Evolutionary conservation across 2,113 vertebrate species (phyloP), one percentile per base, ranked within the genome.

Genomic region (Oncorhynchus gorbuscha): DNA sequence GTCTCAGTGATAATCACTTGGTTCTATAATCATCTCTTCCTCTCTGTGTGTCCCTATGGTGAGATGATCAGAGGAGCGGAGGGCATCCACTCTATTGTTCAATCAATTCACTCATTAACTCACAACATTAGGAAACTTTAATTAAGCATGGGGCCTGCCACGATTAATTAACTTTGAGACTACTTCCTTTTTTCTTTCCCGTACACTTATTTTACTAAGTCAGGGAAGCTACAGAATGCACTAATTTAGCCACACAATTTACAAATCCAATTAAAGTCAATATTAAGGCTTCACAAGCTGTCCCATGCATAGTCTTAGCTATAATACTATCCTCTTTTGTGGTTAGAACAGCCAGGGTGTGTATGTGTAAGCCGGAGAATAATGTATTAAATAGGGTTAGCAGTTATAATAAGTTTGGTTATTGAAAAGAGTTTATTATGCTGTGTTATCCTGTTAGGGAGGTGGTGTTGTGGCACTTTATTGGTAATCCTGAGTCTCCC

Each of bases 211-310:
- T 85, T 69, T 76, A 82, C 78, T 78, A 22, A 86, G 83, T 78
- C 80, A 84, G 20, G 7, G 3, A 55, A 84, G 76, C 78, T 30
- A 76, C n/a, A 67, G 75, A 83, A 89, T 84, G 83, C 77, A 70
- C 59, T 87, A 64, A 87, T 89, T 89, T 85, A 84, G 77, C 81
- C 82, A 83, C 81, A 79, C 85, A 24, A 85, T 86, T 87, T 87
- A 89, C 86, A 90, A 90, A 92, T 92, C 88, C 91, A 92, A 90
- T 91, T 92, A 89, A 88, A 83, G 74, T 74, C 81, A 83, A 88
- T 85, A 84, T 90, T 86, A 86, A 80, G 79, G 76, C 84, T 69
- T 79, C 83, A 77, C 86, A 86, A 87, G 86, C 85, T 87, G 86
- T 80, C 79, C 86, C 85, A 66, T 81, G 84, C 88, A 85, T 28